Percentiles rank a stretch among this genome's conserved stretches.
Evolutionary conservation across 2,113 vertebrate genomes (phyloP).

Genomic region (Hipposideros armiger): DNA sequence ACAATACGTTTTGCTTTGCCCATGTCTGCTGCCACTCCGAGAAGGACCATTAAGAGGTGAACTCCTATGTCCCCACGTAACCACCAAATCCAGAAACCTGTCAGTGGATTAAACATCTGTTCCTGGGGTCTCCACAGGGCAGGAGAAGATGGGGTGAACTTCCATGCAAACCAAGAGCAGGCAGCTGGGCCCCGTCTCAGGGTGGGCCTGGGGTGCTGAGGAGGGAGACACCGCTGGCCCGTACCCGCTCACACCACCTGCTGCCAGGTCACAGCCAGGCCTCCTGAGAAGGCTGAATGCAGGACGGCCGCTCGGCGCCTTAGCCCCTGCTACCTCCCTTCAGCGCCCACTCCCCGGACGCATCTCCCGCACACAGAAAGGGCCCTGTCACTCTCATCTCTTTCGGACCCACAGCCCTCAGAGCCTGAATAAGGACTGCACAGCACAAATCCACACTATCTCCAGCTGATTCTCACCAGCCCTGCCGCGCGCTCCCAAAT

Average conservation of each 20-base stretch:
- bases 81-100: not conserved
- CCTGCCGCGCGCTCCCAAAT: rapidly evolving
- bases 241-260: not conserved
- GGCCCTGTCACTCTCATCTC: not conserved
- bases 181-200: not conserved
- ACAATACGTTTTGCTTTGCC: too few relatives aligned
- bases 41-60: not conserved
- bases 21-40: rapidly evolving
- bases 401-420: not conserved
- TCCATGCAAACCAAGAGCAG: not conserved
- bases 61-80: rapidly evolving
- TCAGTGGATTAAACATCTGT: rapidly evolving
- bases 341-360: not conserved
- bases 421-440: not conserved
- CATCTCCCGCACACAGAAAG: not conserved
- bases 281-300: not conserved
- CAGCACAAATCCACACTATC: rapidly evolving
- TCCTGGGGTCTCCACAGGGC: rapidly evolving
- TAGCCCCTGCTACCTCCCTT: not conserved
- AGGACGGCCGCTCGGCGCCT: not conserved
- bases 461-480: rapidly evolving
- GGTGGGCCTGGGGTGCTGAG: not conserved
- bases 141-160: not conserved
- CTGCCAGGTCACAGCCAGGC: not conserved
- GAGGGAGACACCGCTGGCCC: not conserved